Evolutionary conservation across 1,140 invertebrate species (phyloP).

Genomic region (Trichonephila clavipes): DNA sequence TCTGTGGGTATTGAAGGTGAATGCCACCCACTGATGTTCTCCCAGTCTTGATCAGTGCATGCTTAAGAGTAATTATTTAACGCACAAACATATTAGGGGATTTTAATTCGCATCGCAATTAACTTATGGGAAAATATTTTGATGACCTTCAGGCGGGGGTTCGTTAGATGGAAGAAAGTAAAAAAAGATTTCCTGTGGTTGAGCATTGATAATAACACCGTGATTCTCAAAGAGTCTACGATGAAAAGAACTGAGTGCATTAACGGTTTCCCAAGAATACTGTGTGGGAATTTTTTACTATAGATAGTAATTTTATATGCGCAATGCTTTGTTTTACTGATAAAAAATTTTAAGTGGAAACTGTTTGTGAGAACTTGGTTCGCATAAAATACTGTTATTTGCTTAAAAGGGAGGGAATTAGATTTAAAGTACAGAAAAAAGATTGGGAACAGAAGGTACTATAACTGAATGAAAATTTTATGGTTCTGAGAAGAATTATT

Average conservation of each 20-base stretch:
- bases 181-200: not conserved
- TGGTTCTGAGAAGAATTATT: too few relatives aligned
- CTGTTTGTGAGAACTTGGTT: too few relatives aligned
- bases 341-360: too few relatives aligned
- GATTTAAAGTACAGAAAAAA: too few relatives aligned
- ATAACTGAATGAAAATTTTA: too few relatives aligned
- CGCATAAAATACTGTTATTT: too few relatives aligned
- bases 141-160: slow-evolving; percentile 17
- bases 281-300: not conserved
- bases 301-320: too few relatives aligned
- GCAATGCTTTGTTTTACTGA: too few relatives aligned
- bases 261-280: not conserved
- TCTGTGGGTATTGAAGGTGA: slow-evolving; percentile 28
- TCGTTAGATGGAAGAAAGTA: slow-evolving; percentile 16
- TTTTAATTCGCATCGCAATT: slow-evolving; percentile 15
- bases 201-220: not conserved
- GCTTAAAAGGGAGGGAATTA: too few relatives aligned
- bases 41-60: slow-evolving; percentile 5
- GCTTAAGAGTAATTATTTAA: slow-evolving; percentile 39
- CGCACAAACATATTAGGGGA: not conserved
- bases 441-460: too few relatives aligned
- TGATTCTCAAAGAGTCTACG: not conserved
- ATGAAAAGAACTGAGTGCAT: not conserved
- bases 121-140: slow-evolving; percentile 35
- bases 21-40: slow-evolving; percentile 50